These are phyloP conservation scores for Colletes collaris DNA, from an alignment of 2,888 invertebrate species.

Conservation along the genomic window DNA sequence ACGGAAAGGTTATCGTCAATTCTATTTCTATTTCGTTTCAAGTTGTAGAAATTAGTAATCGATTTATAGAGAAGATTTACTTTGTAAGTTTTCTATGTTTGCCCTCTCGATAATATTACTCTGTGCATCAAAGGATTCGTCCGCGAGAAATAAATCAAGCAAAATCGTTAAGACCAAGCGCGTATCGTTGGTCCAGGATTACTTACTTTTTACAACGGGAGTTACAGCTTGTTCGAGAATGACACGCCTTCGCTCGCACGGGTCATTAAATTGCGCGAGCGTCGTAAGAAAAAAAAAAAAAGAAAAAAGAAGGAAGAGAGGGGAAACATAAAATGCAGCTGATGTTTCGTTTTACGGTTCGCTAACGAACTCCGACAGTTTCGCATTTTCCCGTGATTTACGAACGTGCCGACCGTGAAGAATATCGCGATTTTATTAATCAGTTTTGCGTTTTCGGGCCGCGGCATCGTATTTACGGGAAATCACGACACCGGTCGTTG, in stretches of 20 bases:
- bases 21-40: too few species aligned
- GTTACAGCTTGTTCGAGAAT: conserved; percentile 2
- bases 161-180: too few species aligned
- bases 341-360: conserved; percentile 52
- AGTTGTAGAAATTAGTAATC: too few species aligned
- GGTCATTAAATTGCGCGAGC: conserved; percentile 27
- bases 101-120: too few species aligned
- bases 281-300: not conserved
- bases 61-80: too few species aligned
- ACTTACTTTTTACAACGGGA: not conserved
- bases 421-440: conserved; percentile 48
- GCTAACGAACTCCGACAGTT: conserved; percentile 46
- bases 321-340: conserved; percentile 30
- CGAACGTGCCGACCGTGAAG: conserved; percentile 18
- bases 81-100: too few species aligned
- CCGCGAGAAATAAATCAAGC: too few species aligned
- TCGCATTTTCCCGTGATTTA: conserved; percentile 48
- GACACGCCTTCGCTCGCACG: conserved; percentile 15
- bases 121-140: too few species aligned
- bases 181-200: not conserved
- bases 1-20: too few species aligned
- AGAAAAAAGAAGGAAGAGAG: not conserved
- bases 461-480: not conserved
- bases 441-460: conserved; percentile 26
- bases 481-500: not conserved